Evolutionary conservation across 1,140 invertebrate genomes (phyloP), one percentile per base, ranked within the genome.

Genomic region (Formica exsecta): DNA sequence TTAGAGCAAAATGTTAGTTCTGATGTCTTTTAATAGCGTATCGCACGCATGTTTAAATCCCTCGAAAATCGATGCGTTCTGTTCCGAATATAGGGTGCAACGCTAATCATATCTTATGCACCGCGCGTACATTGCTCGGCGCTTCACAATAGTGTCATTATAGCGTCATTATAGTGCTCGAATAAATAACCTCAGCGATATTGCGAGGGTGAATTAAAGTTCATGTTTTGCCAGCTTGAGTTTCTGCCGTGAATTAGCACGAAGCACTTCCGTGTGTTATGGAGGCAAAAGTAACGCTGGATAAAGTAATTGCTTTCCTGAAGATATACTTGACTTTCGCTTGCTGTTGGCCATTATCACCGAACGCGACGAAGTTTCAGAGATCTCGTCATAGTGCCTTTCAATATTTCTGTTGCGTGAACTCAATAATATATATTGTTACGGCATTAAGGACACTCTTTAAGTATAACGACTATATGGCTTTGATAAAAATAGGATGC

Each of bases 341-440:
- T 5, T 85, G 71, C 51, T 87, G 75, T 22, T 91, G 89, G 89
- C 90, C 90, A 19, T 62, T 84, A 4, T 54, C 86, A 13, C 22
- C n/a, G 16, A 62, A 59, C 25, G 66, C 68, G 0, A 85, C 48
- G 0, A 86, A 62, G 61, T 2, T 13, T 1, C 48, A 85, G 13
- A 29, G 44, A 16, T 16, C 86, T 8, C 29, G 25, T 25, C 73
- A 77, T 5, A 48, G 80, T 8, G 8, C 71, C 1, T n/a, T 80
- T 0, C 85, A 81, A 61, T 85, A 25, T n/a, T 25, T 84, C 6
- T 62, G 44, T 1, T 6, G 88, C 1, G 6, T 86, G 2, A 85
- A 66, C 13, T 16, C 85, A 0, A 9, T 65, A 2, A 1, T 62
- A 13, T 7, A 89, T 3, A 38, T 70, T 32, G 0, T 87, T 6